These are phyloP conservation scores for Cynopterus sphinx DNA, from an alignment of 2,797 vertebrate species.

Conservation along the genomic window DNA sequence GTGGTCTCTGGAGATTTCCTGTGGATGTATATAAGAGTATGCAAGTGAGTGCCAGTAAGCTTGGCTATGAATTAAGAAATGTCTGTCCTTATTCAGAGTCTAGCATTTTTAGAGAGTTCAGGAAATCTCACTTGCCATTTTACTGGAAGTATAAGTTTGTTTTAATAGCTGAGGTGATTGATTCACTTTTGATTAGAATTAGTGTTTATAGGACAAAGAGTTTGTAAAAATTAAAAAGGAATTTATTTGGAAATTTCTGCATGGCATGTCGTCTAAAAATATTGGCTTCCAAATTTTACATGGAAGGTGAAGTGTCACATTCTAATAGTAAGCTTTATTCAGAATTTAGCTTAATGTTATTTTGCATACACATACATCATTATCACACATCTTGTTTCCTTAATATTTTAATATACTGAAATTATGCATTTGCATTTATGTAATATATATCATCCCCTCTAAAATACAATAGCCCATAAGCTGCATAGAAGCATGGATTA, in stretches of 20 bases:
- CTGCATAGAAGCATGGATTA: neutral
- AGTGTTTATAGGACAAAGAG: neutral
- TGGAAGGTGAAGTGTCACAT: neutral
- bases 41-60: neutral
- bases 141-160: neutral
- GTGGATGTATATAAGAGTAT: neutral
- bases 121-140: neutral
- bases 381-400: neutral
- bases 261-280: neutral
- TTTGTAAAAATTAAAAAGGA: conserved; percentile 26
- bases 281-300: neutral
- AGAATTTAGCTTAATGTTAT: neutral
- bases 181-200: neutral
- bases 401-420: neutral
- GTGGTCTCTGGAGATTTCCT: neutral
- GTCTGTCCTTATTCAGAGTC: neutral
- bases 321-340: neutral
- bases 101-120: neutral
- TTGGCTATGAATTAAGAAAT: neutral
- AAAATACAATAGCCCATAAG: neutral
- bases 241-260: neutral
- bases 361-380: neutral
- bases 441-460: neutral
- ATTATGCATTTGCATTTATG: neutral
- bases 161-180: neutral